Evolutionary conservation across 2,888 invertebrate genomes (phyloP), one percentile per base, ranked within the genome.

Genomic region (Pheosia gnoma): DNA sequence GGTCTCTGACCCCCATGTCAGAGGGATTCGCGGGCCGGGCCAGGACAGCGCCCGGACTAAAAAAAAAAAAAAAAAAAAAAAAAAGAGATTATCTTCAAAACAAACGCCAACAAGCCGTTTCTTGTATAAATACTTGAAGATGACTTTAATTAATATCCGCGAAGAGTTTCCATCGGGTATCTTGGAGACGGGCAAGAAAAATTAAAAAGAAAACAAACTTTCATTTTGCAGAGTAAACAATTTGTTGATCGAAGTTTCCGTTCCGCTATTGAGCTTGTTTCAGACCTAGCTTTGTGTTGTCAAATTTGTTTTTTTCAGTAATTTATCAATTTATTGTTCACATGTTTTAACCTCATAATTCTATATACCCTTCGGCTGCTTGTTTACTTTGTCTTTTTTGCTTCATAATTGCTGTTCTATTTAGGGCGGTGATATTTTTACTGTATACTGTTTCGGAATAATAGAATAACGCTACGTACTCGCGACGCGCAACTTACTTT

Each of bases 211-310:
- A 45, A 62, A 57, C 59, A 63, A 56, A 39, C 38, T 52, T 39
- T 6, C 61, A 57, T 60, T 72, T 70, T 63, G 58, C 58, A 53
- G 57, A 58, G 65, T 65, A 60, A 71, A 73, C 64, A 75, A 68
- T 65, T 62, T 66, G 58, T 61, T 65, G 58, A 61, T 68, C 62
- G 55, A 67, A 72, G 62, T 63, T 67, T 45, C 60, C 55, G n/a
- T 55, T 55, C 5, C 8, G 39, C 38, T 62, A 59, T 58, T 64
- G 62, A 62, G 59, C 25, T 62, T 51, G 61, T 60, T 63, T 60
- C 59, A 4, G 51, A 58, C 60, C 51, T 61, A 55, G 55, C 38
- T 38, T 55, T 55, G 11, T 39, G 37, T 41, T 57, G 55, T 36
- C 58, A 57, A 63, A 61, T 67, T 70, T 62, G 69, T 65, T 59